A percentile compares a stretch with the other conserved stretches of the same genome.
phyloP scores from a whole-genome alignment of 2,888 invertebrate species.

The Stegophylla sp. region DNA sequence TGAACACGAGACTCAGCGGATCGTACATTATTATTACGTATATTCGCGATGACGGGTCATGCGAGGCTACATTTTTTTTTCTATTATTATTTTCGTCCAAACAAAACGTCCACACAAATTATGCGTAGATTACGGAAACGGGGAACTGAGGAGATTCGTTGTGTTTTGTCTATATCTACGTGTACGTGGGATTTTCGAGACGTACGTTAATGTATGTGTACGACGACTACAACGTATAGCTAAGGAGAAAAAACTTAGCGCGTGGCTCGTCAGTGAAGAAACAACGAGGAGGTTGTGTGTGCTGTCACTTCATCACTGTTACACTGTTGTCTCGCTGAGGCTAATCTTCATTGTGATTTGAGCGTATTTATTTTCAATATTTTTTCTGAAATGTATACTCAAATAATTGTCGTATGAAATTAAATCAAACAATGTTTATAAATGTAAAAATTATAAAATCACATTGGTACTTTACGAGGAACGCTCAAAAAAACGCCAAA shows the following conservation, averaged over 20 bases:
- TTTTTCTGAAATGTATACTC: background rate
- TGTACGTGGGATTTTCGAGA: constrained; percentile 22
- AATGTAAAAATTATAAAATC: too few relatives aligned
- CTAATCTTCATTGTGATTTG: background rate
- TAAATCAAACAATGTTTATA: too few relatives aligned
- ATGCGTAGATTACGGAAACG: background rate
- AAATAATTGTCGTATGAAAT: constrained; percentile 1
- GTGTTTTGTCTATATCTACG: background rate
- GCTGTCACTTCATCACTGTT: background rate
- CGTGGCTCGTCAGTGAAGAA: constrained; percentile 7
- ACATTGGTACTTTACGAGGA: too few relatives aligned
- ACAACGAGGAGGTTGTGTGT: constrained; percentile 16
- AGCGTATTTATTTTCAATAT: background rate
- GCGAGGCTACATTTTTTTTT: too few relatives aligned
- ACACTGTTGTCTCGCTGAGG: background rate
- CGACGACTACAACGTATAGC: constrained; percentile 2
- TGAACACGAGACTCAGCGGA: too few relatives aligned
- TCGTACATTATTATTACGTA: too few relatives aligned
- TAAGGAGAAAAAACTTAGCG: constrained; percentile 9
- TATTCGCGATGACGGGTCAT: too few relatives aligned
- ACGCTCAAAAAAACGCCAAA: too few relatives aligned
- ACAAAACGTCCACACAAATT: too few relatives aligned
- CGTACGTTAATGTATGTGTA: background rate
- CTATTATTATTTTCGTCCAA: too few relatives aligned
- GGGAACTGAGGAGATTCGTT: background rate